Evolutionary conservation across 2,113 vertebrate species (phyloP), one percentile per base, ranked within the genome.

Genomic region (Coregonus clupeaformis): DNA sequence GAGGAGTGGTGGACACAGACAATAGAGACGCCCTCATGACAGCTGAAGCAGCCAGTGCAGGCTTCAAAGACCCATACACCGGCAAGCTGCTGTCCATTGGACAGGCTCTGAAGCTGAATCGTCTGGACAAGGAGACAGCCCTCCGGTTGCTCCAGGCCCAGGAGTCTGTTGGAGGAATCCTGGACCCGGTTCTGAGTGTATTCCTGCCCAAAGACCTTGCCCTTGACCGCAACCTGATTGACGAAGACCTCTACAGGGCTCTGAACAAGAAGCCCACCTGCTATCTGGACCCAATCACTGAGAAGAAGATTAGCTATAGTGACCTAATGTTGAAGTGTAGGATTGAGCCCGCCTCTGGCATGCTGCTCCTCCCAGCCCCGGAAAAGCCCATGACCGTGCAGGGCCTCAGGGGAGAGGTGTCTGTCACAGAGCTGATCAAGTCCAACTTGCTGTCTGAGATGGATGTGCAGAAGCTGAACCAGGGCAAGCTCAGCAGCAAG

Each of bases 91-190:
- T 98, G 2, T 94, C 95, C 0, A 92, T 97, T 3, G 94, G 94
- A n/a, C 96, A 98, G 90, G 96, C 96, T 73, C 95, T 93, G 80
- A 96, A 95, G 91, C 95, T 96, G 86, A 96, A 95, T 59, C 80
- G 91, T 45, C 68, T 99, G 55, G 91, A 96, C 29, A 93, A 94
- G 83, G 94, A 96, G 80, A 95, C 90, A 0, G 91, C 95, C 4
- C 83, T 98, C 80, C 95, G 96, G 25, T 88, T 97, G 76, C 90
- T 98, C 24, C 96, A 97, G 90, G 96, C 96, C 65, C 97, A 99
- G 85, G 88, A 97, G 27, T 94, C 95, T 68, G 94, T 94, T 0
- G 97, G 97, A 79, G 97, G 97, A 5, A 94, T 98, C 14, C 80
- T 98, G 80, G 97, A 98, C 80, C 96, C 97, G 0, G 91, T 97